Evolutionary conservation across 92 coral and sea anemone species (phyloP), one percentile per base, ranked within the genome.

Genomic region (Scolanthus callimorphus): DNA sequence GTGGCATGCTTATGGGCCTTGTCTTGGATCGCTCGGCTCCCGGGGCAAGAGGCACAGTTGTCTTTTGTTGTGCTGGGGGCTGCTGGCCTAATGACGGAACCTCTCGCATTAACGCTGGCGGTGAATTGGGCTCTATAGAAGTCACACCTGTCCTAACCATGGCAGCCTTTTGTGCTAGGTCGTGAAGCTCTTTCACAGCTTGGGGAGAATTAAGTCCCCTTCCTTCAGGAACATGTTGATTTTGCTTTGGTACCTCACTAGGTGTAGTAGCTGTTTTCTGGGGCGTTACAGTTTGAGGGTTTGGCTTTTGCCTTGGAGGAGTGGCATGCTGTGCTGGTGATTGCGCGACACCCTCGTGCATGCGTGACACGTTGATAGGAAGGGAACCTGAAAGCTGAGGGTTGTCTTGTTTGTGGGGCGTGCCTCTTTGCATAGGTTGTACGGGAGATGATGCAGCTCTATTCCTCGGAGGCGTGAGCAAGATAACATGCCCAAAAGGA

Each of bases 401-500:
- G n/a, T 25, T 20, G 15, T 27, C 48, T 0, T 22, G 19, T 13
- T 51, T 57, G 31, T 23, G 17, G 0, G 13, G 34, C 11, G 68
- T 9, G 23, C 11, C 73, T 17, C 17, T 39, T 24, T 30, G 13
- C 2, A 59, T 12, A 24, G 73, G 4, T 20, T 25, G 65, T 12
- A 48, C 41, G 27, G 71, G 49, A 15, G 55, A n/a, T 0, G 83
- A 47, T 12, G 49, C 56, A n/a, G 65, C 47, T 17, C 68, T 22
- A 1, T 47, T 55, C 45, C 74, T 76, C n/a, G 68, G 73, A 25
- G 67, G 69, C 17, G 70, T 10, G 15, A 6, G 8, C 6, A 34
- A 15, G 29, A 66, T 31, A 11, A 60, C 68, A 25, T 28, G 62
- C 29, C 59, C 52, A 49, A 81, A 69, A n/a, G 88, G 78, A 30